These are phyloP conservation scores for Urocitellus parryii DNA, from an alignment of 2,113 vertebrate genomes.

Conservation along the genomic window DNA sequence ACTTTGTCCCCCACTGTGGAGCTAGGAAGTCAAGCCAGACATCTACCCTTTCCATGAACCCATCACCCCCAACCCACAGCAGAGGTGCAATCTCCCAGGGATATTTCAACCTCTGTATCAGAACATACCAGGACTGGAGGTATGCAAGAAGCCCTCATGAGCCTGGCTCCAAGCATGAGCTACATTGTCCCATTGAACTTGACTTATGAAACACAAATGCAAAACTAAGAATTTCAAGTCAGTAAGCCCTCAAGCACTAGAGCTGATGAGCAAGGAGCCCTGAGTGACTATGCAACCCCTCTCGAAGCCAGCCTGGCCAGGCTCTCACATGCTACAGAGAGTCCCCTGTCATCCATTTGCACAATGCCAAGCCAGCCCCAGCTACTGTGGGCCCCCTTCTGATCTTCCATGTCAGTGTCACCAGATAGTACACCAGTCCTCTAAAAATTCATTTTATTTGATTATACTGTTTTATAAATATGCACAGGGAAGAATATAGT, in stretches of 20 bases:
- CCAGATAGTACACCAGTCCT: not conserved
- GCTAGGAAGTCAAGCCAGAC: not conserved
- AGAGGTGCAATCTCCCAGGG: not conserved
- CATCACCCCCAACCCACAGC: not conserved
- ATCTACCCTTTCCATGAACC: not conserved
- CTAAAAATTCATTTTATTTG: not conserved
- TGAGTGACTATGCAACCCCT: not conserved
- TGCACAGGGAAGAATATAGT: not conserved
- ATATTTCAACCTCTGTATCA: not conserved
- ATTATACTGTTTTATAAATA: not conserved
- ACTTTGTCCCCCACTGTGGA: not conserved
- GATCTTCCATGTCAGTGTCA: too few relatives aligned
- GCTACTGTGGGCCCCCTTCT: not conserved
- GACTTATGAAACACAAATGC: not conserved
- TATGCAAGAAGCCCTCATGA: not conserved
- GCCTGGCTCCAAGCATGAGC: not conserved
- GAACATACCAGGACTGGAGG: too few relatives aligned
- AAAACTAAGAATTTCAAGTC: not conserved
- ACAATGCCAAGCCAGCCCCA: not conserved
- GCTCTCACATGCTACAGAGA: too few relatives aligned
- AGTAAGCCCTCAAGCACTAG: not conserved
- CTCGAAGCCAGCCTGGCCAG: not conserved
- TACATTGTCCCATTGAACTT: not conserved
- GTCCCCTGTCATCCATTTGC: not conserved
- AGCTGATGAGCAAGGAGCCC: not conserved